Evolutionary conservation across 2,113 vertebrate species (phyloP).

Genomic region (Reinhardtius hippoglossoides): DNA sequence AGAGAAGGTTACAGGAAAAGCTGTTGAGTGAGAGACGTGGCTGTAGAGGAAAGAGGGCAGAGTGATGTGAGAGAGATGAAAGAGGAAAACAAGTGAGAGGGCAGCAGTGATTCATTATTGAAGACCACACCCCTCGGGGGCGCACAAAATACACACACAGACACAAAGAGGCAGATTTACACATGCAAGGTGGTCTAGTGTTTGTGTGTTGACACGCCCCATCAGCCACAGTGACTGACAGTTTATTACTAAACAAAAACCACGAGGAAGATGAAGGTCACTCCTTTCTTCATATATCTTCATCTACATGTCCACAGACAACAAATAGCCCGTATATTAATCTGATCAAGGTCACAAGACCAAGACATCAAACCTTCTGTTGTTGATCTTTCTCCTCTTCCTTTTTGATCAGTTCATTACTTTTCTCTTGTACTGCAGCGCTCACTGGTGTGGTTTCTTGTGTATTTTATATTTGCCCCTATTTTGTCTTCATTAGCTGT

Average conservation of each 20-base stretch:
- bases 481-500: too few species aligned
- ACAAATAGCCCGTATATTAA: neutral
- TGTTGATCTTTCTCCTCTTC: neutral
- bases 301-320: constrained; percentile 36
- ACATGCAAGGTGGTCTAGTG: neutral
- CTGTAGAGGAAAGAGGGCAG: neutral
- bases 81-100: constrained; percentile 20
- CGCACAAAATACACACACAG: neutral
- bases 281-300: constrained; percentile 23
- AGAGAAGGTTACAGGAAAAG: constrained; percentile 1
- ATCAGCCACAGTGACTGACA: constrained; percentile 5
- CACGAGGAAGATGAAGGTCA: constrained; percentile 42
- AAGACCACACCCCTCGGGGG: constrained; percentile 3
- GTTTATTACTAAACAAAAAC: constrained; percentile 29
- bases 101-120: constrained; percentile 34
- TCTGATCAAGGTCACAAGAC: constrained; percentile 9
- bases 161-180: constrained; percentile 2
- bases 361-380: neutral
- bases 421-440: neutral
- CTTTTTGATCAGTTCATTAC: neutral
- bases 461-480: too few species aligned
- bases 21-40: neutral
- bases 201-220: constrained; percentile 27
- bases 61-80: constrained; percentile 8
- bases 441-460: too few species aligned